Percentiles rank a stretch among this genome's conserved stretches.
These are phyloP conservation scores for Paratrypauchen microcephalus DNA, from an alignment of 2,797 vertebrate species.

Conservation along the genomic window DNA sequence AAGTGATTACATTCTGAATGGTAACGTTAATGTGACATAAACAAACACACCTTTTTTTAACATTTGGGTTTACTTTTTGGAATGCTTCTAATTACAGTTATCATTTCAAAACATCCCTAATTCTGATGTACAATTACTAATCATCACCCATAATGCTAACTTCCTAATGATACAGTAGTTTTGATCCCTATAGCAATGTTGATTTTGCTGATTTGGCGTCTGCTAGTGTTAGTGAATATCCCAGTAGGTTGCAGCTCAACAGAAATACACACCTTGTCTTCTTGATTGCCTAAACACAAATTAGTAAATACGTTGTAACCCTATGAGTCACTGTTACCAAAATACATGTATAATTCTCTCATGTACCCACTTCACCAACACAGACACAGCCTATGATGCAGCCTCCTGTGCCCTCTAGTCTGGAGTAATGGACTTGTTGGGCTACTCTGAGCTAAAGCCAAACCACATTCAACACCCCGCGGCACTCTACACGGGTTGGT, in stretches of 20 bases:
- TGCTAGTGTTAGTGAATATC: background rate
- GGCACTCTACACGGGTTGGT: slow-evolving; percentile 58
- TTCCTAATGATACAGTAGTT: background rate
- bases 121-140: background rate
- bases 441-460: slow-evolving; percentile 57
- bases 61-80: background rate
- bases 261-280: slow-evolving; percentile 15
- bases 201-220: background rate
- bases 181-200: background rate
- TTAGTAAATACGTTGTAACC: background rate
- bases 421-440: slow-evolving; percentile 57
- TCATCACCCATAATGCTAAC: background rate
- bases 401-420: slow-evolving; percentile 37
- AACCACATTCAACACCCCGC: slow-evolving; percentile 64
- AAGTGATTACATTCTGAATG: background rate
- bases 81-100: background rate
- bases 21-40: background rate
- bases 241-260: slow-evolving; percentile 1
- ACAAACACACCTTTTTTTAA: background rate
- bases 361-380: slow-evolving; percentile 4
- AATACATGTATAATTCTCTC: slow-evolving; percentile 25
- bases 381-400: slow-evolving; percentile 20
- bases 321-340: background rate
- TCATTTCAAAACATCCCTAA: too few species aligned
- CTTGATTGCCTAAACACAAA: background rate